Conservation (phyloP, 2,797 vertebrate genomes). For the Scleropages formosus region DNA sequence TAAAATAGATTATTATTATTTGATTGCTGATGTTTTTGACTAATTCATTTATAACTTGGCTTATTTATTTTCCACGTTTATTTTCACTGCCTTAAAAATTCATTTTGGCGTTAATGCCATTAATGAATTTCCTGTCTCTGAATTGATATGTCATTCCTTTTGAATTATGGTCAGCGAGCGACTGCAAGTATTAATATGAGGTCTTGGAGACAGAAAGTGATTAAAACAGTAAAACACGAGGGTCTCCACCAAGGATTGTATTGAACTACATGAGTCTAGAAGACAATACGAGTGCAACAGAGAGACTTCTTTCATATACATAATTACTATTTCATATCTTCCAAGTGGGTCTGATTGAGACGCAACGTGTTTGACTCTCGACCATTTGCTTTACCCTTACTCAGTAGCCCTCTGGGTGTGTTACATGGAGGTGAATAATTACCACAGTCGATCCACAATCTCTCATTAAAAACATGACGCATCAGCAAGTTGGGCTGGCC, state of each 20-base stretch:
- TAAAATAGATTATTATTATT: slow-evolving; percentile 54
- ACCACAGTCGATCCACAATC: background rate
- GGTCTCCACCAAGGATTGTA: slow-evolving; percentile 20
- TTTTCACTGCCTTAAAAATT: slow-evolving; percentile 32
- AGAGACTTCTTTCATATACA: background rate
- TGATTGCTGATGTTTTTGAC: slow-evolving; percentile 58
- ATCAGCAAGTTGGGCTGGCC: slow-evolving; percentile 46
- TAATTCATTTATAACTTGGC: slow-evolving; percentile 60
- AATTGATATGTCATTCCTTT: slow-evolving; percentile 57
- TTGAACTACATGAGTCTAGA: background rate
- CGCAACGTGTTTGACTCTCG: background rate
- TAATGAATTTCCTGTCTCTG: slow-evolving; percentile 35
- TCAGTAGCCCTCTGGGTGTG: slow-evolving; percentile 16
- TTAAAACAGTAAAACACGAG: slow-evolving; percentile 33
- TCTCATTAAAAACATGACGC: slow-evolving; percentile 46
- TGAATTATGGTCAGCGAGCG: slow-evolving; percentile 48
- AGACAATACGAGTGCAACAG: background rate
- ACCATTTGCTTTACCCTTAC: background rate
- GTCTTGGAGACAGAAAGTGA: slow-evolving; percentile 32
- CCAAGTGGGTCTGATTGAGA: background rate
- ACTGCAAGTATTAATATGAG: slow-evolving; percentile 40
- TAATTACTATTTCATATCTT: slow-evolving; percentile 22
- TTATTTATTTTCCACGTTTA: slow-evolving; percentile 49
- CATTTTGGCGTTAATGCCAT: slow-evolving; percentile 52
- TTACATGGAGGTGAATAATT: slow-evolving; percentile 2